Evolutionary conservation across 2,888 invertebrate species (phyloP).

Genomic region (Nymphalis polychloros): DNA sequence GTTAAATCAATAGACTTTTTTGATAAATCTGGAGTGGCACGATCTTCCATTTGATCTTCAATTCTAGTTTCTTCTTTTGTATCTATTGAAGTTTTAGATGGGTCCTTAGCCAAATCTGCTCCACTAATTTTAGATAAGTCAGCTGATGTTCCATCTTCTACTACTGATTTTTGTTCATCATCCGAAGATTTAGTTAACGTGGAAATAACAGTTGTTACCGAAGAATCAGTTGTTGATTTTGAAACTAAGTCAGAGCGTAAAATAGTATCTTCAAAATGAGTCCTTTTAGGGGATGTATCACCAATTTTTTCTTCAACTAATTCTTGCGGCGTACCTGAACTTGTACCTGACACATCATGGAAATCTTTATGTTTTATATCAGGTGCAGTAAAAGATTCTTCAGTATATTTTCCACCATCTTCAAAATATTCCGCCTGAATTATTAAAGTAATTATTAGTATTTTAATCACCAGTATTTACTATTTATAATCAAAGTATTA

Average conservation of each 20-base stretch:
- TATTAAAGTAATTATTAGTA: conserved; percentile 21
- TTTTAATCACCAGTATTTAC: neutral
- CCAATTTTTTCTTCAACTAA: conserved; percentile 50
- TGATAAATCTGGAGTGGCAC: conserved; percentile 73
- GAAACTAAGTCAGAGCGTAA: conserved; percentile 65
- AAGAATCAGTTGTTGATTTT: conserved; percentile 77
- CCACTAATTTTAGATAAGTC: conserved; percentile 77
- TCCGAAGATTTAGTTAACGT: conserved; percentile 75
- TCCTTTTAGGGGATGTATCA: conserved; percentile 56
- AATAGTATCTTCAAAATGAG: conserved; percentile 61
- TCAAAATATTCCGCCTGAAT: conserved; percentile 68
- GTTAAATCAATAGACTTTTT: conserved; percentile 75
- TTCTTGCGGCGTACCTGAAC: conserved; percentile 46
- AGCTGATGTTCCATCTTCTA: conserved; percentile 75
- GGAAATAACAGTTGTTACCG: conserved; percentile 74
- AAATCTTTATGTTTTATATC: conserved; percentile 40
- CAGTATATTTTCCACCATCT: conserved; percentile 59
- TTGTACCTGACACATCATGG: conserved; percentile 46
- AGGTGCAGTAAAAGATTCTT: conserved; percentile 44
- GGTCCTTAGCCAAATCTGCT: conserved; percentile 71
- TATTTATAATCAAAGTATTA: neutral
- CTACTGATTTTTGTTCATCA: conserved; percentile 71
- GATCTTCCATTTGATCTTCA: conserved; percentile 67
- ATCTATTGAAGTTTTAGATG: conserved; percentile 72
- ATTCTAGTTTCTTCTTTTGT: conserved; percentile 66